These are phyloP conservation scores for Heteronetta atricapilla DNA, from an alignment of 2,113 vertebrate species.

Conservation along the genomic window DNA sequence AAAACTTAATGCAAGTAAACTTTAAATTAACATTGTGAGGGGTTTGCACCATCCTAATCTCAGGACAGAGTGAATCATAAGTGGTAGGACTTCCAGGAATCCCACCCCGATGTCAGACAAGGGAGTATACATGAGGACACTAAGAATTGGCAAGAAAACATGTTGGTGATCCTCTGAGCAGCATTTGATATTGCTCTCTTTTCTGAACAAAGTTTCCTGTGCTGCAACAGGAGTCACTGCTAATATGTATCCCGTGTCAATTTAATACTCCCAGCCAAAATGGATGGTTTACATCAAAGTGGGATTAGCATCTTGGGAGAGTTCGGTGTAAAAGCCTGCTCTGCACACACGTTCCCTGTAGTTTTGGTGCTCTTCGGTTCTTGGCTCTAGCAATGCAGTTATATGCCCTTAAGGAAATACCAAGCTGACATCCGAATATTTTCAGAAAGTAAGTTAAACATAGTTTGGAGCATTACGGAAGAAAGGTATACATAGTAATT, in stretches of 20 bases:
- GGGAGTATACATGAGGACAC: background rate
- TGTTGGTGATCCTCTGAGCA: background rate
- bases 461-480: background rate
- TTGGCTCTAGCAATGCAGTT: background rate
- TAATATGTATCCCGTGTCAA: background rate
- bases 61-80: background rate
- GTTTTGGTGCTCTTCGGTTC: background rate
- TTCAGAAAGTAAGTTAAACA: slow-evolving; percentile 56
- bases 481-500: slow-evolving; percentile 8
- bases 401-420: slow-evolving; percentile 33
- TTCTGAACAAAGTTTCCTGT: background rate
- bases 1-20: background rate
- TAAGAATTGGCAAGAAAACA: background rate
- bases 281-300: background rate
- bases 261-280: background rate
- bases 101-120: background rate
- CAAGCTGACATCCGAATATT: slow-evolving; percentile 33
- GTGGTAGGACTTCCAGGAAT: background rate
- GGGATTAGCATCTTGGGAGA: background rate
- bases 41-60: background rate
- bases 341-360: background rate
- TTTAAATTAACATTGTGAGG: background rate
- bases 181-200: background rate
- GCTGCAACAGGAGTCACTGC: background rate
- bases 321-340: background rate